phyloP scores from a whole-genome alignment of 23 tunicate genomes.

The Styela clava region DNA sequence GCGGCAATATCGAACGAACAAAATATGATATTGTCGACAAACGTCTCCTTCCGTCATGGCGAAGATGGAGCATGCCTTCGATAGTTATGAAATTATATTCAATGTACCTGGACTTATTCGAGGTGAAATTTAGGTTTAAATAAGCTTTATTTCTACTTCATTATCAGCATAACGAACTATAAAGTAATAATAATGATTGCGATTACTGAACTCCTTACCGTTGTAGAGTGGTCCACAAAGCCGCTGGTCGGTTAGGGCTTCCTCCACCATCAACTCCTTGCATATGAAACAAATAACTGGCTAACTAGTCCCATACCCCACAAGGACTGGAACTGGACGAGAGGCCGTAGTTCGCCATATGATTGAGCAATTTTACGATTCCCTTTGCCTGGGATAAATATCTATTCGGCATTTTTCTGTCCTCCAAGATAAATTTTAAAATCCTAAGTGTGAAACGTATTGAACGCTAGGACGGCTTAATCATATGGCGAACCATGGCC shows the following conservation, averaged over 20 bases:
- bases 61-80: conserved; percentile 25
- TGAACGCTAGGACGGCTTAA: no score
- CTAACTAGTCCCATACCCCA: no score
- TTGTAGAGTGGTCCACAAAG: neutral
- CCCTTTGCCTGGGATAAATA: no score
- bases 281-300: no score
- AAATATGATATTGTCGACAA: conserved; percentile 12
- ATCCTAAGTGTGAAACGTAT: no score
- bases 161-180: neutral
- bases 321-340: no score
- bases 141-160: neutral
- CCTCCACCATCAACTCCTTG: neutral
- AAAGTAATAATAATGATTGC: neutral
- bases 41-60: conserved; percentile 10
- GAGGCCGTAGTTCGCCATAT: no score
- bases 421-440: no score
- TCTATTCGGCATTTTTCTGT: no score
- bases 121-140: neutral
- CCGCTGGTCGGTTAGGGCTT: neutral
- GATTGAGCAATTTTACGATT: no score
- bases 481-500: no score
- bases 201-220: no score
- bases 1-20: conserved; percentile 1
- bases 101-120: neutral
- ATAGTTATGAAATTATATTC: neutral